phyloP scores from a whole-genome alignment of 2,113 vertebrate species.

The Sula dactylatra region DNA sequence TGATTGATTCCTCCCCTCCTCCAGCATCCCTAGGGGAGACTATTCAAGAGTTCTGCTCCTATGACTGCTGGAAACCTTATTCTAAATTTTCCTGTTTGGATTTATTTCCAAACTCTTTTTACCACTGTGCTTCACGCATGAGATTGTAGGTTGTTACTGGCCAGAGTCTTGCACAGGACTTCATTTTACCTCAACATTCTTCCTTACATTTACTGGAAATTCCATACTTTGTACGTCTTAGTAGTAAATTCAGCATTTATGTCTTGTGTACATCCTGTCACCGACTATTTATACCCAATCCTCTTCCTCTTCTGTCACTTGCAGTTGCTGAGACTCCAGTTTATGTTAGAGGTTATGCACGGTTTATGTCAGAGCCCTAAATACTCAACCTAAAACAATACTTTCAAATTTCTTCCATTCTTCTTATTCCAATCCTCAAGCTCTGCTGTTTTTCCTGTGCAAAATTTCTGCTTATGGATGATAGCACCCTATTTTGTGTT shows the following conservation, averaged over 20 bases:
- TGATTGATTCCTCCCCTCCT: background rate
- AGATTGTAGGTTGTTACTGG: background rate
- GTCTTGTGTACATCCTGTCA: background rate
- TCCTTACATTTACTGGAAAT: background rate
- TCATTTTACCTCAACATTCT: background rate
- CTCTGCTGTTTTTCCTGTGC: background rate
- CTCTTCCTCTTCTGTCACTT: background rate
- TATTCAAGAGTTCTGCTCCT: background rate
- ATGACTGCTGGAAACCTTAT: background rate
- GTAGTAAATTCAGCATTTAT: background rate
- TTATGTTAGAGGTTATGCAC: background rate
- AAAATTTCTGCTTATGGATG: background rate
- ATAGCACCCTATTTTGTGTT: background rate
- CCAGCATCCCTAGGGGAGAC: background rate
- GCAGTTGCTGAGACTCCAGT: background rate
- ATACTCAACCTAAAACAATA: background rate
- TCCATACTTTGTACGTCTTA: background rate
- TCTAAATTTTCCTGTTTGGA: background rate
- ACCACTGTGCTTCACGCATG: background rate
- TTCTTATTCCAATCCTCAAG: background rate
- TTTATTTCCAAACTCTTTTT: background rate
- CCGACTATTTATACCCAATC: background rate
- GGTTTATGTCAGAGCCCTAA: background rate
- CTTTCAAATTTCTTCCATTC: background rate
- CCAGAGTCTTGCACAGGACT: background rate